phyloP scores from a whole-genome alignment of 2,797 vertebrate genomes.

The Gallirallus australis region DNA sequence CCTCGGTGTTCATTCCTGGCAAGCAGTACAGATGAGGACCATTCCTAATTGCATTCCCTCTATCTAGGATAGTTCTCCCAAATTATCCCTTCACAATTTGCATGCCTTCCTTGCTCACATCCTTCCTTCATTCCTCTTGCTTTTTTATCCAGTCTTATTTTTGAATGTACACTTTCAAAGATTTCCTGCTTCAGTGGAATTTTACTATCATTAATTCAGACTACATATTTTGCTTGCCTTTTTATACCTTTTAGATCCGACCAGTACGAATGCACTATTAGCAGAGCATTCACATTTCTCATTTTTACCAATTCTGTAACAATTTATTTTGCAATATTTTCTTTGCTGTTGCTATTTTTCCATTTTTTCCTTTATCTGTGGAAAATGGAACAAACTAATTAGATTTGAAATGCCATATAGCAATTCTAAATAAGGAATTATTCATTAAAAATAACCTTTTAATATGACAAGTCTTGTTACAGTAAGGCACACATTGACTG shows the following conservation, averaged over 20 bases:
- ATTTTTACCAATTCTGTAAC: not conserved
- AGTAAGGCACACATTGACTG: not conserved
- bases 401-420: not conserved
- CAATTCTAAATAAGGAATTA: not conserved
- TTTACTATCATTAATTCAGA: not conserved
- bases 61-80: not conserved
- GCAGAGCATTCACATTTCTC: not conserved
- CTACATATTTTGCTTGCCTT: not conserved
- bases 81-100: not conserved
- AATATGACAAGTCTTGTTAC: not conserved
- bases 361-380: not conserved
- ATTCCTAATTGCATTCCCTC: not conserved
- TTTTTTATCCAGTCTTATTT: not conserved
- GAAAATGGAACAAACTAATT: not conserved
- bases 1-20: not conserved
- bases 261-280: not conserved
- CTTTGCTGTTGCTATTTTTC: not conserved
- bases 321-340: not conserved
- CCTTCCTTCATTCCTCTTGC: not conserved
- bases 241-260: not conserved
- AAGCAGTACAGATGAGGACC: not conserved
- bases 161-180: not conserved
- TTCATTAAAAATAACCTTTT: conserved; percentile 30
- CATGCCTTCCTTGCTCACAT: not conserved
- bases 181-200: not conserved